Evolutionary conservation across 2,888 invertebrate species (phyloP), one percentile per base, ranked within the genome.

Genomic region (Nymphalis urticae): DNA sequence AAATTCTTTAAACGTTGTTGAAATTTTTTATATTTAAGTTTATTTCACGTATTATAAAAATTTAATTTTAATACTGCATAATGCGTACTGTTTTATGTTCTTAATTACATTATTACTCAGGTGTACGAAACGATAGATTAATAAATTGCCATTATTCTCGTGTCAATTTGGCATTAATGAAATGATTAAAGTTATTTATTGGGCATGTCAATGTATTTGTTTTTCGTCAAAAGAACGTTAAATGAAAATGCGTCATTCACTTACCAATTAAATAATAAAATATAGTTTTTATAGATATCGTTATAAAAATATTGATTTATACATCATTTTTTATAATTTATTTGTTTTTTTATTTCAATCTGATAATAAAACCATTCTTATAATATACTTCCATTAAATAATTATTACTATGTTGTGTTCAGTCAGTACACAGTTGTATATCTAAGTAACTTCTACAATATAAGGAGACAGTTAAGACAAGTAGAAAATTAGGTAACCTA

Each of bases 141-240:
- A 85, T 84, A 82, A 75, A 79, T 75, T 80, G 79, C 82, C 78
- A 82, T 86, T 85, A 81, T 85, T 79, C 77, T 74, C 78, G 79
- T 78, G 77, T 77, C 71, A 74, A 79, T 77, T 73, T 71, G 65
- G 72, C 76, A 66, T 71, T 71, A 66, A 59, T 67, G 42, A 42
- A 42, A 42, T 42, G 13, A 42, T 42, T 42, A 42, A 42, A 42
- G 42, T 42, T 42, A 42, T 42, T 42, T 42, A 42, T 42, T 13
- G 42, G 13, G 0, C 13, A 42, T 42, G 42, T 13, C 42, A 42
- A 13, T 42, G 42, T 13, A 13, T n/a, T n/a, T 13, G 13, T 10
- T 42, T 42, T 42, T 42, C 42, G 13, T 42, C 42, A 42, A 42
- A 42, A 42, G 4, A 4, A 42, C 42, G 42, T 42, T 13, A 42